Base-by-base conservation (phyloP, 1,140 invertebrate genomes). In the Nasonia longicornis region DNA sequence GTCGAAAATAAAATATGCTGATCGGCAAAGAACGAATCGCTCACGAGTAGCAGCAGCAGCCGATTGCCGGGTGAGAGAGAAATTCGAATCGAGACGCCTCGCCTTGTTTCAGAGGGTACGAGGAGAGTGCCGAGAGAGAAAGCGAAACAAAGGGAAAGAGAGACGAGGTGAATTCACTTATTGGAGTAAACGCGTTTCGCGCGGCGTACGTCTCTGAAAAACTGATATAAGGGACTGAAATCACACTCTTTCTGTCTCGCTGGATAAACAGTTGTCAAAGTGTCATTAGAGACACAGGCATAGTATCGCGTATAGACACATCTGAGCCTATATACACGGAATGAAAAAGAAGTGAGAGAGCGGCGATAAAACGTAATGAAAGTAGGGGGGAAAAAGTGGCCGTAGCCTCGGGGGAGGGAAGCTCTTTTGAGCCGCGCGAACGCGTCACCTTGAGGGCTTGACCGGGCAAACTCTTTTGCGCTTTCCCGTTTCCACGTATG, bases 321-420 rank as follows among this genome's bases (percentile, higher is more conserved):
- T 20, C 52, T 58, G 16, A 0, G 4, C 1, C 16, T 58, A 52
- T 16, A 26, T 26, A 26, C 26, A 16, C 52, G 20, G 52, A 58
- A n/a, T n/a, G 52, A 58, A 58, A 20, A 16, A 58, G 52, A n/a
- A 58, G 16, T 3, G 14, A 3, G 14, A 52, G 31, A 52, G 52
- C 83, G 86, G 87, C 86, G 86, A 89, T 89, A 88, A 88, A 90
- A 88, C 86, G 85, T 87, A 88, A 89, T 87, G 87, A 89, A 87
- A 88, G 86, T 87, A 87, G 52, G 6, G 64, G 85, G 87, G 64
- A 38, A 88, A 88, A 87, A 89, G 85, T 84, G 77, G 77, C 64
- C 14, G 8, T 26, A 82, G 58, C 52, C 38, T 31, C 66, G 42
- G 58, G 71, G 45, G 76, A 84, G 80, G 66, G 63, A 69, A 58